phyloP scores from a whole-genome alignment of 2,888 invertebrate species.

The Acleris literana region DNA sequence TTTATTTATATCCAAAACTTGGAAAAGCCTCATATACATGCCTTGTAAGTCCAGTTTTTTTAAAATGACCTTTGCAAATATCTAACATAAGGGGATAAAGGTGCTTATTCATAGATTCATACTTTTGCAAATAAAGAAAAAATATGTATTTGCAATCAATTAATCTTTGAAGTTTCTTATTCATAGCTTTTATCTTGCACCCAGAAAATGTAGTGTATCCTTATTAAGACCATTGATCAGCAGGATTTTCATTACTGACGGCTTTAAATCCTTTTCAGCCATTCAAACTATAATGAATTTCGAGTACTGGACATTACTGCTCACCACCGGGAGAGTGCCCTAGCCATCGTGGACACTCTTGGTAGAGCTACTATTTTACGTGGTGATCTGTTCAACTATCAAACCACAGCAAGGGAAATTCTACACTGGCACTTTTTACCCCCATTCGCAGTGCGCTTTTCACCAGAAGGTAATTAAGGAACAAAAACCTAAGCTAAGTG shows the following conservation, averaged over 20 bases:
- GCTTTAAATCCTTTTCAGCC: conserved; percentile 52
- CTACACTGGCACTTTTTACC: conserved; percentile 79
- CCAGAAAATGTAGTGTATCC: too few relatives aligned
- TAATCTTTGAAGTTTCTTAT: too few relatives aligned
- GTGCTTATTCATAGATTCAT: too few relatives aligned
- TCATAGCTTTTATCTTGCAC: too few relatives aligned
- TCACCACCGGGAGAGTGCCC: conserved; percentile 59
- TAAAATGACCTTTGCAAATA: background rate
- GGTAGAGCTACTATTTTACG: conserved; percentile 65
- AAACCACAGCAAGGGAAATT: conserved; percentile 60
- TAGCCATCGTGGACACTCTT: conserved; percentile 70
- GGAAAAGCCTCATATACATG: conserved; percentile 54
- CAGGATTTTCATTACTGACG: background rate
- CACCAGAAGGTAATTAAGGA: conserved; percentile 61
- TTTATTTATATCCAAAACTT: conserved; percentile 68
- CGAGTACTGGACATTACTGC: conserved; percentile 67
- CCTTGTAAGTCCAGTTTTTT: conserved; percentile 35
- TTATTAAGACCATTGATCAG: too few relatives aligned
- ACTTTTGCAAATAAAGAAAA: too few relatives aligned
- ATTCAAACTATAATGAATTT: conserved; percentile 58
- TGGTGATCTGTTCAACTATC: conserved; percentile 64
- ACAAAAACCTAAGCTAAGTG: too few relatives aligned
- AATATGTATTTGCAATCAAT: too few relatives aligned
- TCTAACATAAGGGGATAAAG: too few relatives aligned
- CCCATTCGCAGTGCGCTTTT: conserved; percentile 64